Evolutionary conservation across 2,113 vertebrate species (phyloP), one percentile per base, ranked within the genome.

Genomic region (Plecotus auritus): DNA sequence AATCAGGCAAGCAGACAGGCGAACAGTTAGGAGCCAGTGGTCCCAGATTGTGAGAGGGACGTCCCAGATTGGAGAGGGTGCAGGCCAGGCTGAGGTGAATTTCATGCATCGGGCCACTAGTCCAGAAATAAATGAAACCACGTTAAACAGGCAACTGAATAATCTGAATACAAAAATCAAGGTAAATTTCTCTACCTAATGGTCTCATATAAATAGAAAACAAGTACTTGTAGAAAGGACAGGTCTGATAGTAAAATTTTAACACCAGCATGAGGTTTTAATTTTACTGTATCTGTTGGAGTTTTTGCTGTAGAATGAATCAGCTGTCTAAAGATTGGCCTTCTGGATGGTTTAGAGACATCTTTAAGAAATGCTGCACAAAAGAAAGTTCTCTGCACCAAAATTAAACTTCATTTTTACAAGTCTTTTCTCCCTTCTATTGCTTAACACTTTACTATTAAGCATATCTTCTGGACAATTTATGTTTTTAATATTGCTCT

Each of bases 401-500:
- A 96, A 94, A 96, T 95, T 91, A 90, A 91, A 92, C 69, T 96
- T 83, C 37, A 78, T 88, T 45, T 95, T 90, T 76, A 92, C 32
- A 84, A 96, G 56, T 80, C 85, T 85, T 93, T 93, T 73, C 80
- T 82, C n/a, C 67, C 20, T 82, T 66, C 66, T 54, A 69, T 23
- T 66, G 73, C 22, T 82, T 67, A 78, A 82, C 28, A 82, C 47
- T 76, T 90, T 82, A 61, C 66, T 93, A 85, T 85, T 96, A 97
- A 97, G 92, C 49, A 83, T 11, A 67, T 64, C 85, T 69, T 94
- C 85, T 70, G 77, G 93, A 78, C 61, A 70, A 95, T 91, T 88
- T 95, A 80, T 93, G 85, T 61, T 92, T 95, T 95, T 95, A 94
- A 97, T 94, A 96, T 61, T 85, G 78, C 61, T 88, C 78, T 94